Evolutionary conservation across 2,113 vertebrate species (phyloP).

Genomic region (Anguilla japonica): DNA sequence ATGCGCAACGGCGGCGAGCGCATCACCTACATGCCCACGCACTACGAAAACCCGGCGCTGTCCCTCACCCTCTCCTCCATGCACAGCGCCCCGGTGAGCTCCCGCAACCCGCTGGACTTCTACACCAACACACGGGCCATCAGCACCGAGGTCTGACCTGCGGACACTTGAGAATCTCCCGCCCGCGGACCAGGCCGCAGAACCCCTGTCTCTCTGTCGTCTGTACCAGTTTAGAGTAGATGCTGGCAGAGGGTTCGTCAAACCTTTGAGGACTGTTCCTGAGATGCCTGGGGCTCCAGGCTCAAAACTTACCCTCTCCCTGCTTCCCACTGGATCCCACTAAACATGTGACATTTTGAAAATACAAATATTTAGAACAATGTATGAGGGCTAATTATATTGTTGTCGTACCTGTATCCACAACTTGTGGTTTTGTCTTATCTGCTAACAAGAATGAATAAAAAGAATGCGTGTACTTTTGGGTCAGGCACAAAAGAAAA

Average conservation of each 20-base stretch:
- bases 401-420: slow-evolving; percentile 33
- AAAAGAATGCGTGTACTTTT: slow-evolving; percentile 27
- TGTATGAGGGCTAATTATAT: slow-evolving; percentile 62
- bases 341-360: slow-evolving; percentile 15
- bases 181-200: background rate
- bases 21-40: slow-evolving; percentile 75
- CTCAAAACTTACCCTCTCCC: background rate
- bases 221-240: background rate
- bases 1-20: slow-evolving; percentile 87
- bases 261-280: slow-evolving; percentile 1
- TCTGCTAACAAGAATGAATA: slow-evolving; percentile 37
- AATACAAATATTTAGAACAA: slow-evolving; percentile 19
- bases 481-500: slow-evolving; percentile 13
- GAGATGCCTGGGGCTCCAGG: background rate
- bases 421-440: slow-evolving; percentile 31
- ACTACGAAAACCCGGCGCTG: slow-evolving; percentile 82
- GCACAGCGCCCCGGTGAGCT: slow-evolving; percentile 78
- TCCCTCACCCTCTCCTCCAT: slow-evolving; percentile 74
- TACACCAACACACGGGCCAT: slow-evolving; percentile 85
- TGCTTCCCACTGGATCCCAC: background rate
- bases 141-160: slow-evolving; percentile 88
- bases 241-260: background rate
- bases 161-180: slow-evolving; percentile 33
- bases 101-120: slow-evolving; percentile 66
- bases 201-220: background rate